Evolutionary conservation across 2,797 vertebrate species (phyloP).

Genomic region (Chrosomus eos): DNA sequence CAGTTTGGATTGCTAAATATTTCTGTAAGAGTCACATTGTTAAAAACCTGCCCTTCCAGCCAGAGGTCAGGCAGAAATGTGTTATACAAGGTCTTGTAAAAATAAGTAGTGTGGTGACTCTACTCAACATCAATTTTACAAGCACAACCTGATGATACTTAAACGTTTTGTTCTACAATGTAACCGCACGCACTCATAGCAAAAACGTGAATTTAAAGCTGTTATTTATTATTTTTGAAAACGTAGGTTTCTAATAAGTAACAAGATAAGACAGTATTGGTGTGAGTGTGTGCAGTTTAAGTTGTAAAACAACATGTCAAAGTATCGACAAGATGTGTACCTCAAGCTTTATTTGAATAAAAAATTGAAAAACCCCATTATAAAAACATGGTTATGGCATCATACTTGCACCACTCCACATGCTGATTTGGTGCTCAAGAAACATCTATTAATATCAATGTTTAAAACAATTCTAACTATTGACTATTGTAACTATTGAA

Average conservation of each 20-base stretch:
- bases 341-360: neutral
- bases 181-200: neutral
- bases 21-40: neutral
- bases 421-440: neutral
- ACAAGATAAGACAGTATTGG: neutral
- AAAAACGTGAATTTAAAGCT: neutral
- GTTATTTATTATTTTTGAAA: neutral
- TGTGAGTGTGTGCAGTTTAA: neutral
- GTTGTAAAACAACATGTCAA: too few relatives aligned
- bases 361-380: too few relatives aligned
- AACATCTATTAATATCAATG: neutral
- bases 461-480: neutral
- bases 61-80: constrained; percentile 2
- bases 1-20: neutral
- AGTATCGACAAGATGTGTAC: too few relatives aligned
- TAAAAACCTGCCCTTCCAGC: neutral
- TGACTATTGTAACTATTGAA: neutral
- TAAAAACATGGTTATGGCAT: neutral
- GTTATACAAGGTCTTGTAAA: constrained; percentile 21
- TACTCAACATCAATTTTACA: neutral
- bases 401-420: neutral
- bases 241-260: neutral
- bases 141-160: neutral
- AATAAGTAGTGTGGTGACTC: neutral
- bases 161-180: neutral